Base-by-base conservation (phyloP, 1,140 invertebrate species). In the Polypedilum pembai region DNA sequence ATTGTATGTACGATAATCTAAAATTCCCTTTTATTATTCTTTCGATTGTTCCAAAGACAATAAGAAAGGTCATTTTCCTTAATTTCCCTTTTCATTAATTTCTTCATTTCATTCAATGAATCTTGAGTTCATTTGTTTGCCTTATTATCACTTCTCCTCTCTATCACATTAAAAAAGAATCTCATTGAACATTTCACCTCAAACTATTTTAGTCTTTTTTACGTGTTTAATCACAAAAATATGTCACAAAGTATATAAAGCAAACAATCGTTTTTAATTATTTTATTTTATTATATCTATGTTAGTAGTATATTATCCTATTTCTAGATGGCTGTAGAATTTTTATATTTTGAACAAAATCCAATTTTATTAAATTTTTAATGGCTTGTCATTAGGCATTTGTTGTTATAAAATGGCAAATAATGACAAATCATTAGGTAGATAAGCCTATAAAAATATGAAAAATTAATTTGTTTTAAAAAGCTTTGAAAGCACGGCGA, bases 271-370 rank as follows among this genome's bases (percentile, higher is more conserved):
- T 56, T 56, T 56, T 56, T 56, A 56, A 33, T 56, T 56, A 33
- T 33, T 56, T 45, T 45, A 45, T 45, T 45, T 56, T 56, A 15
- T 56, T 56, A n/a, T 56, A 56, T 56, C 45, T 56, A 56, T 56
- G 45, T 56, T 56, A 10, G 45, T 56, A 56, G 45, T 56, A 4
- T 45, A 12, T 56, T 56, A 56, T 12, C 45, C n/a, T 56, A n/a
- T 56, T 56, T 56, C 45, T 56, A 56, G 45, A 56, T 56, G 45
- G 45, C 45, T 15, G 45, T 56, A 56, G 45, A 45, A 56, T 56
- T 56, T 56, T 56, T 56, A 15, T 56, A 56, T 56, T n/a, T 56
- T 56, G 1, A 45, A 56, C 24, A 33, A 33, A 33, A 33, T 33
- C 45, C 45, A 33, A 33, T 33, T 33, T 33, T 1, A 33, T 33